These are phyloP conservation scores for Troides aeacus DNA, from an alignment of 2,888 invertebrate species.

Conservation along the genomic window DNA sequence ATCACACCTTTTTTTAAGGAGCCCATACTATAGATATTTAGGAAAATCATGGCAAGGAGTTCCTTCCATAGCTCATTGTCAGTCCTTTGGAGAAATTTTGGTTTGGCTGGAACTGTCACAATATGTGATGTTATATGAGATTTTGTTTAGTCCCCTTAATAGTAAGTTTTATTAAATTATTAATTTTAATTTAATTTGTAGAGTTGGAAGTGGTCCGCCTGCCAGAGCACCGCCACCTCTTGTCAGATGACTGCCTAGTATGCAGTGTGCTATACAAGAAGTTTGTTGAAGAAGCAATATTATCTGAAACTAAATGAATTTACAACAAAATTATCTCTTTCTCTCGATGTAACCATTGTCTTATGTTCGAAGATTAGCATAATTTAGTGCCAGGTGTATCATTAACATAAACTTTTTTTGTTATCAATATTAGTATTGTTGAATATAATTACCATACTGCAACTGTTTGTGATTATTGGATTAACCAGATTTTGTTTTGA, in stretches of 20 bases:
- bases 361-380: too few relatives aligned
- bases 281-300: neutral
- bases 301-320: neutral
- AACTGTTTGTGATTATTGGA: too few relatives aligned
- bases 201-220: constrained; percentile 36
- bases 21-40: too few relatives aligned
- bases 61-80: too few relatives aligned
- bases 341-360: neutral
- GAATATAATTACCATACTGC: too few relatives aligned
- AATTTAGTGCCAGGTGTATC: too few relatives aligned
- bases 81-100: too few relatives aligned
- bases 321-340: neutral
- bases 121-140: neutral
- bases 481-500: too few relatives aligned
- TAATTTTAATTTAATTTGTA: constrained; percentile 21
- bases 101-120: neutral
- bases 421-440: too few relatives aligned
- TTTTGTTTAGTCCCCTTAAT: neutral
- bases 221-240: constrained; percentile 46
- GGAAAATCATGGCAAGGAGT: too few relatives aligned
- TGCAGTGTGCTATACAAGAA: constrained; percentile 34
- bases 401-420: too few relatives aligned
- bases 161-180: neutral
- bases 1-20: too few relatives aligned
- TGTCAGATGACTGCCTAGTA: constrained; percentile 44